These are phyloP conservation scores for Dendrolimus punctatus DNA, from an alignment of 1,140 invertebrate species.

Conservation along the genomic window DNA sequence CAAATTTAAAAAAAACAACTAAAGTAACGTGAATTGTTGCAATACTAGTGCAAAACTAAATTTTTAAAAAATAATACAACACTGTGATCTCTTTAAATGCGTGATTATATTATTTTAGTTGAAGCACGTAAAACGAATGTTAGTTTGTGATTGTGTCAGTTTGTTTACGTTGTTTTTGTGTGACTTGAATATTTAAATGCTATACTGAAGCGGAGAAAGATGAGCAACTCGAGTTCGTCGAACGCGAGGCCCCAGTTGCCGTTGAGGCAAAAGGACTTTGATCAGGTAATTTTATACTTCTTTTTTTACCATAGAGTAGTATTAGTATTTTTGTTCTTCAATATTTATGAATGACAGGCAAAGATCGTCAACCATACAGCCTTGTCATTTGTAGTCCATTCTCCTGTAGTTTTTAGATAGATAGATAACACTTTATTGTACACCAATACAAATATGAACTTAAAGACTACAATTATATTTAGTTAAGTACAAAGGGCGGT, in stretches of 20 bases:
- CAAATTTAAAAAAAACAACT: conserved; percentile 14
- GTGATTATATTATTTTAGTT: conserved; percentile 21
- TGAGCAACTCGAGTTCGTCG: conserved; percentile 39
- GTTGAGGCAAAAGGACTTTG: conserved; percentile 88
- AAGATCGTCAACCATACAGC: no score
- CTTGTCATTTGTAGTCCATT: no score
- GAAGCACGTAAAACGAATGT: conserved; percentile 27
- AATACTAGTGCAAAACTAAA: background rate
- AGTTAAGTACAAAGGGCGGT: no score
- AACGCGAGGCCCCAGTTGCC: conserved; percentile 60
- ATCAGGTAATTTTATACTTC: conserved; percentile 74
- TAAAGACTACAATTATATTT: no score
- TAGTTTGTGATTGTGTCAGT: conserved; percentile 3
- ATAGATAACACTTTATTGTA: no score
- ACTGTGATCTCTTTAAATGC: conserved; percentile 46
- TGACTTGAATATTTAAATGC: background rate
- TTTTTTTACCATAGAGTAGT: conserved; percentile 4
- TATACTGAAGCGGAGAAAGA: conserved; percentile 23
- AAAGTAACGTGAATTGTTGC: conserved; percentile 51
- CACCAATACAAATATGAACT: no score
- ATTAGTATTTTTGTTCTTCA: no score
- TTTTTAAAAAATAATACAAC: background rate
- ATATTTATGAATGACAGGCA: no score
- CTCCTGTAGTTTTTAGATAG: no score
- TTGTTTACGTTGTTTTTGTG: background rate